These are phyloP conservation scores for Xanthia togata DNA, from an alignment of 2,888 invertebrate genomes.

Conservation along the genomic window DNA sequence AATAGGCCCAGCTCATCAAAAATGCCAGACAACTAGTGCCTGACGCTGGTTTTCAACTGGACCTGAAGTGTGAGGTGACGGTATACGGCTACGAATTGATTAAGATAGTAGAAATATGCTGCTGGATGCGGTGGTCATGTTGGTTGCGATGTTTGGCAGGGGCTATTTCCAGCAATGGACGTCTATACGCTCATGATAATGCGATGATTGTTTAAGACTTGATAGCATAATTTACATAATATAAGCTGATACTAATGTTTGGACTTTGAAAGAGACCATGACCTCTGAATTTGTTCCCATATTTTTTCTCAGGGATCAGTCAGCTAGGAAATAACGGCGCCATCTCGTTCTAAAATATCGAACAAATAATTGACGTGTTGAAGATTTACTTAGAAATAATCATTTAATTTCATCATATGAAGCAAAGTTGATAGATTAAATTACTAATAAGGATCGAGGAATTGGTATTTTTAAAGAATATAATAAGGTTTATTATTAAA, in stretches of 20 bases:
- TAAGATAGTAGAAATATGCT: neutral
- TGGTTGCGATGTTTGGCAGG: too few relatives aligned
- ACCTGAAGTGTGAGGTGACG: too few relatives aligned
- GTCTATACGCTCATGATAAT: neutral
- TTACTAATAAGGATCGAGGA: neutral
- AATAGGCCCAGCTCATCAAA: too few relatives aligned
- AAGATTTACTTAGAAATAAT: neutral
- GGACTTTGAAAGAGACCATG: neutral
- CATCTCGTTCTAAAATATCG: neutral
- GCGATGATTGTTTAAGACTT: neutral
- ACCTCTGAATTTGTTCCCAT: neutral
- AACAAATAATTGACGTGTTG: neutral
- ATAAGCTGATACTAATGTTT: neutral
- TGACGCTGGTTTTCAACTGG: too few relatives aligned
- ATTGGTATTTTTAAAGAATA: neutral
- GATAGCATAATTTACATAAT: neutral
- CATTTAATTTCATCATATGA: neutral
- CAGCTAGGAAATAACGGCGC: neutral
- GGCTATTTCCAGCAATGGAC: neutral
- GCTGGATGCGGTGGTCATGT: neutral
- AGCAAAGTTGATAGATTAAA: neutral
- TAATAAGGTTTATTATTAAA: neutral
- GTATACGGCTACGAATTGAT: neutral
- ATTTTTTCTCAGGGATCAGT: neutral
- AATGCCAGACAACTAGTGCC: too few relatives aligned